phyloP scores from a whole-genome alignment of 2,888 invertebrate genomes.

The Lucinisca nassula region DNA sequence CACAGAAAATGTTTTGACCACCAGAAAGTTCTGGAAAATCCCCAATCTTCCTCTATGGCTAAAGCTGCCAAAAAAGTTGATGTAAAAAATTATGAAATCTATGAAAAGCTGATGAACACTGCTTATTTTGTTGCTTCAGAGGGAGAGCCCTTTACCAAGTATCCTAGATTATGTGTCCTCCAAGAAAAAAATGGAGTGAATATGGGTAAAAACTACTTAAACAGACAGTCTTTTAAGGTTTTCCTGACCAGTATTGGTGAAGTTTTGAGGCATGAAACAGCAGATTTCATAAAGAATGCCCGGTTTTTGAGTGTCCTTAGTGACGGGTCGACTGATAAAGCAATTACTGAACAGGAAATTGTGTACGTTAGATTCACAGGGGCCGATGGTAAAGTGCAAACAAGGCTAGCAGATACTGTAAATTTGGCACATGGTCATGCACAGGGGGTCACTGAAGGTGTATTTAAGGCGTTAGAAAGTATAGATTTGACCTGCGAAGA shows the following conservation, averaged over 20 bases:
- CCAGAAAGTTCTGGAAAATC: background rate
- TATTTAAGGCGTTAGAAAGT: conserved; percentile 9
- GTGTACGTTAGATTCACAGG: background rate
- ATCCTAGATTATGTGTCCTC: conserved; percentile 17
- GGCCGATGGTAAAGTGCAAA: background rate
- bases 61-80: conserved; percentile 6
- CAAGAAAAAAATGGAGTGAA: conserved; percentile 32
- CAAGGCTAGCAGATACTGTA: background rate
- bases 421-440: conserved; percentile 6
- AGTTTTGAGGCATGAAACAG: background rate
- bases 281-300: background rate
- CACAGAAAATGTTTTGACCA: background rate
- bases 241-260: conserved; percentile 6
- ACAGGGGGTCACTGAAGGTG: background rate
- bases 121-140: conserved; percentile 37
- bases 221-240: background rate
- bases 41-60: background rate
- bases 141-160: conserved; percentile 20
- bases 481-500: background rate
- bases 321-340: conserved; percentile 16
- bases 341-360: conserved; percentile 32
- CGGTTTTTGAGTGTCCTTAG: conserved; percentile 11
- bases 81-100: conserved; percentile 14
- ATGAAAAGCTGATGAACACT: conserved; percentile 36
- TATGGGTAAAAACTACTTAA: conserved; percentile 21